Evolutionary conservation across 2,113 vertebrate species (phyloP), one percentile per base, ranked within the genome.

Genomic region (Ursus arctos): DNA sequence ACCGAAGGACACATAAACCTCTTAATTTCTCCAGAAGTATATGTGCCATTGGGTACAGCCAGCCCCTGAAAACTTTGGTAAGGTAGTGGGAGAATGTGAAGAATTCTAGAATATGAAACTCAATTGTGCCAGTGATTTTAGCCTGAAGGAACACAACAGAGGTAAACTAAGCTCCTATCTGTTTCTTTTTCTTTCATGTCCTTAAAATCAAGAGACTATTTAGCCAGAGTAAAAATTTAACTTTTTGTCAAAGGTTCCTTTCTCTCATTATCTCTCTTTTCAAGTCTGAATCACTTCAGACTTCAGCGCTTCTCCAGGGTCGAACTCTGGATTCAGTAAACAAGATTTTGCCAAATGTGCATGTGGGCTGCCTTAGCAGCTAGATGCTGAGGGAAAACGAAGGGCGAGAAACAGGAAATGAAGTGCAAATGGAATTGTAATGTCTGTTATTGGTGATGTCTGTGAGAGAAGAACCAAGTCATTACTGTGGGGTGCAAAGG

Each of bases 361-460:
- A 16, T 33, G 26, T 53, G 69, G 49, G 49, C 72, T 76, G 53
- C 51, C 36, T 92, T 53, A 65, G 43, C 74, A 94, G 91, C 92
- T 95, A 95, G 91, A 76, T 36, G 51, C 92, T 59, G 7, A 91
- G 79, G 59, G 74, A 88, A 97, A 97, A 79, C 86, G 69, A 88
- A 95, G 95, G 67, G 86, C 80, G 83, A 97, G 77, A 61, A 85
- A 90, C 67, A 85, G 92, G 92, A 97, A 96, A 97, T 63, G 77
- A 96, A 97, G 67, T 93, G 26, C 88, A 86, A 96, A 93, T 95
- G 79, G 89, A 96, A 98, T 16, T 31, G 36, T 55, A 93, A 89
- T 80, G 77, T 94, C 97, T 91, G 87, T 86, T 97, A 82, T 16
- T 88, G 61, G 81, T 81, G 71, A 83, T 80, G 49, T 57, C 69